Conservation (phyloP, 2,797 vertebrate species). For the Sebastes miniatus region DNA sequence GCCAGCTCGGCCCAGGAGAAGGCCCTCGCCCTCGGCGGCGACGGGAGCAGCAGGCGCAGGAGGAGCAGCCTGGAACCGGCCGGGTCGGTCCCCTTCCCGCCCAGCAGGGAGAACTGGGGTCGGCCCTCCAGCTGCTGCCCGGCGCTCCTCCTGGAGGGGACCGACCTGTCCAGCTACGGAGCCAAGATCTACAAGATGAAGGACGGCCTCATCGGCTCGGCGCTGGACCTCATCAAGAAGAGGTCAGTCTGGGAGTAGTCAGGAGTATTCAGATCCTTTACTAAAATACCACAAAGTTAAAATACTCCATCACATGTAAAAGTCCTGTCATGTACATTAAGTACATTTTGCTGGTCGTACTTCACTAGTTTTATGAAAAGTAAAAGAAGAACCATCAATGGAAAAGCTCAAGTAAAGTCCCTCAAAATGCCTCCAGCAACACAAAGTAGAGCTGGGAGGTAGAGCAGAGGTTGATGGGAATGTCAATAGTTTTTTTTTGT, state of each 20-base stretch:
- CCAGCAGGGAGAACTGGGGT: constrained; percentile 75
- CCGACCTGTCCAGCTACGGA: constrained; percentile 89
- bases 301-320: neutral
- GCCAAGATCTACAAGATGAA: constrained; percentile 93
- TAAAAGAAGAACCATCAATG: too few species aligned
- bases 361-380: too few species aligned
- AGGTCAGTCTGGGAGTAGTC: constrained; percentile 76
- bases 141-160: constrained; percentile 87
- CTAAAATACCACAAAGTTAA: neutral
- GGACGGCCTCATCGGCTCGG: constrained; percentile 89
- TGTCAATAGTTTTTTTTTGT: too few species aligned
- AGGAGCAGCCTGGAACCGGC: constrained; percentile 70
- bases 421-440: too few species aligned
- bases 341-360: too few species aligned
- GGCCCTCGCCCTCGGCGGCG: neutral
- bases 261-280: neutral
- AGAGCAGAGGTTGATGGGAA: too few species aligned
- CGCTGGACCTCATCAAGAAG: constrained; percentile 93
- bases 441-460: too few species aligned
- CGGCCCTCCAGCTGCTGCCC: constrained; percentile 89
- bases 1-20: constrained; percentile 49
- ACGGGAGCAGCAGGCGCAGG: constrained; percentile 41
- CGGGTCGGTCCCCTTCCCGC: constrained; percentile 72
- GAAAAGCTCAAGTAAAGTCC: too few species aligned
- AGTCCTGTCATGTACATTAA: too few species aligned